phyloP scores from a whole-genome alignment of 2,113 vertebrate genomes.

The Crypturellus undulatus region DNA sequence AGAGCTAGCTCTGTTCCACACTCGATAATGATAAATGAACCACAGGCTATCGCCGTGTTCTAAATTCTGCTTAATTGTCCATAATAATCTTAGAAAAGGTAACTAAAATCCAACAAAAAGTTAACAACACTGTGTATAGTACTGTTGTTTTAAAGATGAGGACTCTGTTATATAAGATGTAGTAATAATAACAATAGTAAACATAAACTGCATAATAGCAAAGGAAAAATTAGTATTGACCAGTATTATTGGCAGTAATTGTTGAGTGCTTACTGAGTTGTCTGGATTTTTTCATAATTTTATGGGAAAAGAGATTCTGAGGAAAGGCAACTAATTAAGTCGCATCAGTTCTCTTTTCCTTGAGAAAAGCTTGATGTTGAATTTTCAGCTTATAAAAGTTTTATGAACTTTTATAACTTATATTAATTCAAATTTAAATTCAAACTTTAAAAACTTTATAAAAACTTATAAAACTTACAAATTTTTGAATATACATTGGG shows the following conservation, averaged over 20 bases:
- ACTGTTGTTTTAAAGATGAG: not conserved
- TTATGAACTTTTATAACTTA: too few species aligned
- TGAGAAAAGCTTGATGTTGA: not conserved
- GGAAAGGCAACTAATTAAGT: not conserved
- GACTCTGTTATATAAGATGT: not conserved
- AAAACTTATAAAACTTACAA: too few species aligned
- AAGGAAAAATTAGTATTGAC: not conserved
- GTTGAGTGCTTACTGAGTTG: too few species aligned
- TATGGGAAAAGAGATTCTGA: not conserved
- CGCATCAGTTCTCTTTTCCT: not conserved
- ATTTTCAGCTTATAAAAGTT: not conserved
- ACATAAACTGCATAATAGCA: not conserved
- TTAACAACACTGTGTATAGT: not conserved
- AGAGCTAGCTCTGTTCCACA: not conserved
- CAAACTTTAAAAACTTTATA: too few species aligned
- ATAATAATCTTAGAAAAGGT: not conserved
- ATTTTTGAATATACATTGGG: too few species aligned
- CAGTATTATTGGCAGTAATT: not conserved
- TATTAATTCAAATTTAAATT: too few species aligned
- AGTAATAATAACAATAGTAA: not conserved
- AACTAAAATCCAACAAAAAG: not conserved
- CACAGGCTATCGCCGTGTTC: not conserved
- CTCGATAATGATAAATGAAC: not conserved
- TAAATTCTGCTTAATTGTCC: not conserved
- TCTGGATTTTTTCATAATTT: not conserved